phyloP scores from a whole-genome alignment of 2,113 vertebrate genomes.

The Hydropotes inermis region DNA sequence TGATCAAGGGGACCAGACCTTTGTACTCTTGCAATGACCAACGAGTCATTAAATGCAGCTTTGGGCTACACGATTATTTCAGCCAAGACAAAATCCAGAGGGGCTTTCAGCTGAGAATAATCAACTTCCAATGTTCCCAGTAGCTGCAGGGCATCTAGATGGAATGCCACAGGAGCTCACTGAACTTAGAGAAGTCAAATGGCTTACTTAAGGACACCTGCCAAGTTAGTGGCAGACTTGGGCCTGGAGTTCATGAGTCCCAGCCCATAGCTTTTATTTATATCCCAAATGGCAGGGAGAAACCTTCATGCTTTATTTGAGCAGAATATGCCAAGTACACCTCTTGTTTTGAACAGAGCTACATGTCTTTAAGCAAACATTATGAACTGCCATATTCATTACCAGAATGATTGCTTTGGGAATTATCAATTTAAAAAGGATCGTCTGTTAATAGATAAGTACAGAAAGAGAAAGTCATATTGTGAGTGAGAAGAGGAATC shows the following conservation, averaged over 20 bases:
- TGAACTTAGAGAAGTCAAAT: not conserved
- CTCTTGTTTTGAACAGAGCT: not conserved
- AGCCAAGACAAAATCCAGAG: not conserved
- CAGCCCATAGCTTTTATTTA: not conserved
- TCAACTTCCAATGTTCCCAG: not conserved
- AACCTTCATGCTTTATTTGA: not conserved
- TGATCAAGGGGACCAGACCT: not conserved
- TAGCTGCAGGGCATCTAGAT: not conserved
- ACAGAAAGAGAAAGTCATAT: not conserved
- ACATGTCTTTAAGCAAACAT: not conserved
- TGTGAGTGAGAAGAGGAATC: not conserved
- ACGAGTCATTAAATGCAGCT: not conserved
- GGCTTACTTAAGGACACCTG: not conserved
- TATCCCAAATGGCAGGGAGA: not conserved
- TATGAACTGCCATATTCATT: not conserved
- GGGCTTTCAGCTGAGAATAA: not conserved
- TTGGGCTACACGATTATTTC: not conserved
- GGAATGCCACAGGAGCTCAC: rapidly evolving
- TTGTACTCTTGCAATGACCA: not conserved
- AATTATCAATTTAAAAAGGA: not conserved
- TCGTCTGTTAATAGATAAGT: conserved; percentile 18
- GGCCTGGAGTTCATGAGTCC: not conserved
- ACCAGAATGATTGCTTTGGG: not conserved
- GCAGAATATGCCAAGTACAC: not conserved
- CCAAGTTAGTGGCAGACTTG: not conserved